Evolutionary conservation across 2,113 vertebrate genomes (phyloP).

Genomic region (Caranx melampygus): DNA sequence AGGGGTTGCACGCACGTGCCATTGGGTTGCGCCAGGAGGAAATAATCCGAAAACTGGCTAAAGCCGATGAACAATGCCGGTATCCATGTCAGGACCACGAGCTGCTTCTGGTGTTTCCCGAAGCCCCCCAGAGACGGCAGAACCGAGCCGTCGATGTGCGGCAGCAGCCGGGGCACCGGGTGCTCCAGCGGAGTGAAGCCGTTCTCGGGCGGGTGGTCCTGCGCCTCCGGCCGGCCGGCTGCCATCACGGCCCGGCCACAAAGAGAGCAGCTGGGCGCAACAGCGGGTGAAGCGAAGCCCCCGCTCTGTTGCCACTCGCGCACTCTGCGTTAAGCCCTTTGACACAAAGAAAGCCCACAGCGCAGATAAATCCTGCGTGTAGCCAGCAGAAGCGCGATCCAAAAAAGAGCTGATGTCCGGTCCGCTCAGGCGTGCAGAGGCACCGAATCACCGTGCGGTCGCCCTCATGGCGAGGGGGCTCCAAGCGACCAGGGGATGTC

Average conservation of each 20-base stretch:
- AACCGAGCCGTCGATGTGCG: slow-evolving; percentile 92
- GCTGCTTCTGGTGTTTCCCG: slow-evolving; percentile 89
- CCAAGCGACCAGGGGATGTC: slow-evolving; percentile 51
- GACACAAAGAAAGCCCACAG: slow-evolving; percentile 72
- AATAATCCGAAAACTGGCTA: slow-evolving; percentile 97
- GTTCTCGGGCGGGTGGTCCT: slow-evolving; percentile 82
- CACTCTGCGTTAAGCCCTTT: slow-evolving; percentile 60
- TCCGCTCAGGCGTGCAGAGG: slow-evolving; percentile 44
- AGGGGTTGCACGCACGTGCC: slow-evolving; percentile 86
- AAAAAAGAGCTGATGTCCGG: slow-evolving; percentile 20
- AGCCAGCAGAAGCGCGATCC: slow-evolving; percentile 35
- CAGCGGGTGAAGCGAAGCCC: slow-evolving; percentile 56
- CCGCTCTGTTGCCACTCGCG: slow-evolving; percentile 44
- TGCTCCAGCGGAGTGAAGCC: slow-evolving; percentile 80
- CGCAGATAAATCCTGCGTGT: slow-evolving; percentile 55
- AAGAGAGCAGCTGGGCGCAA: slow-evolving; percentile 64
- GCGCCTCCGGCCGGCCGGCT: slow-evolving; percentile 75
- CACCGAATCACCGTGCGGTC: slow-evolving; percentile 58
- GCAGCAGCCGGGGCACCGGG: slow-evolving; percentile 83
- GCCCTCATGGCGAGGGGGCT: slow-evolving; percentile 64
- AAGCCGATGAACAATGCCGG: slow-evolving; percentile 96
- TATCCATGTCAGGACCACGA: slow-evolving; percentile 97
- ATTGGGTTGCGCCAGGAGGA: slow-evolving; percentile 91
- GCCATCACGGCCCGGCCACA: slow-evolving; percentile 79
- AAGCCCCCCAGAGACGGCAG: slow-evolving; percentile 94